Conservation (phyloP, 2,113 vertebrate genomes). For the Nestor notabilis region DNA sequence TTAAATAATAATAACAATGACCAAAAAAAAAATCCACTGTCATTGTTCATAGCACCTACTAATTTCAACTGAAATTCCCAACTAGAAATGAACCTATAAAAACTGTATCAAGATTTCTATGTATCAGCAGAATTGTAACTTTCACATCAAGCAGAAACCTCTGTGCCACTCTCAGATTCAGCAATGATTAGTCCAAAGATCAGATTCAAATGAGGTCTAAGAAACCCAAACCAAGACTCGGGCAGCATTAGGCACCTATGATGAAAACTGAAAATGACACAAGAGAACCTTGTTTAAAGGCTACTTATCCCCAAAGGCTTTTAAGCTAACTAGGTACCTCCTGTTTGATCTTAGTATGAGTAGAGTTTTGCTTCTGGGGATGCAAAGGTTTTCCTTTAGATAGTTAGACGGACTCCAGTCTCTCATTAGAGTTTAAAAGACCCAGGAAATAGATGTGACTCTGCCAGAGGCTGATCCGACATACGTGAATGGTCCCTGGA, state of each 20-base stretch:
- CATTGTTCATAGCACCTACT: neutral
- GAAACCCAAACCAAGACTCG: neutral
- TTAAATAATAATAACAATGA: neutral
- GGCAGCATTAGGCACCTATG: neutral
- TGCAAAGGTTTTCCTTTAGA: neutral
- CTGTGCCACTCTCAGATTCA: neutral
- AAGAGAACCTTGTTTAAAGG: conserved; percentile 16
- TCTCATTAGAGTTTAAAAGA: conserved; percentile 40
- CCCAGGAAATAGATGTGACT: neutral
- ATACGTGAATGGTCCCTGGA: accelerated
- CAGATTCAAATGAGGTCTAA: neutral
- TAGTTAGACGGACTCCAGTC: neutral
- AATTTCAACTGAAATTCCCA: neutral
- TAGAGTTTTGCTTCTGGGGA: conserved; percentile 17
- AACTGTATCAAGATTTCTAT: neutral
- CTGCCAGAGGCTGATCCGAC: neutral
- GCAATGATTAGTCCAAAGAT: neutral
- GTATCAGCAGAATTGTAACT: neutral
- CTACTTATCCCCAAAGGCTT: conserved; percentile 18
- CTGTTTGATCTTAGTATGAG: conserved; percentile 31
- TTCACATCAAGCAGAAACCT: neutral
- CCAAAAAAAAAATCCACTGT: neutral
- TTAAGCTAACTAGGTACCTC: conserved; percentile 23
- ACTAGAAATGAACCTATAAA: neutral
- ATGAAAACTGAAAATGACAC: conserved; percentile 12